Evolutionary conservation across 2,113 vertebrate species (phyloP), one percentile per base, ranked within the genome.

Genomic region (Sturnira hondurensis): DNA sequence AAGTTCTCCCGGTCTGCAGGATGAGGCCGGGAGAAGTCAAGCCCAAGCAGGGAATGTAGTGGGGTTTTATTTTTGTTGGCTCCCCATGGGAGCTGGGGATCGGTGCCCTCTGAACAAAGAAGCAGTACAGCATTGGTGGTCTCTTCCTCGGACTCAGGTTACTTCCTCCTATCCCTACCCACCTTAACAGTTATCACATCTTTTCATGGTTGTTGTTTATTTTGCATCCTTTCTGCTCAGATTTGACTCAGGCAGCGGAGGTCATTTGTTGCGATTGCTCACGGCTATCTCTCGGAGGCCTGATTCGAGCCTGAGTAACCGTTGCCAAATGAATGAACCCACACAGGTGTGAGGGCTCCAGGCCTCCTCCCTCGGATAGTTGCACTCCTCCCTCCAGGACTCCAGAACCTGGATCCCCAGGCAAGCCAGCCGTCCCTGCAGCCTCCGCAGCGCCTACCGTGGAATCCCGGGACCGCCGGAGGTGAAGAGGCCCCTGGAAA

Each of bases 391-490:
- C 84, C 73, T 41, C 77, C 89, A 77, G 85, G 78, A 70, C 33
- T 77, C 89, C 61, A 16, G 93, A 94, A 88, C 94, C 89, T 7
- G 95, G 77, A 38, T 85, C 86, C 92, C 63, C 94, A 43, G 86
- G 19, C 85, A 83, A 91, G 91, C 95, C 96, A 36, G 74, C 10
- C 24, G 36, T 45, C 78, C 80, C 93, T 1, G 3, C 56, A 31
- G 70, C 96, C 52, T 71, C 94, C 3, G 1, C 96, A 1, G 74
- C 2, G 0, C 63, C 78, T 38, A 38, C 77, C 36, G 93, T 70
- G 0, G 97, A 99, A 98, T 96, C 98, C 97, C 86, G 98, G 85
- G 97, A 98, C 94, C 89, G 98, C 76, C 76, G 97, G 96, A 98
- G 98, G 98, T 98, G 85, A 97, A 73, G 94, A 15, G 88, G 76